Percentiles rank a stretch among this genome's conserved stretches.
Evolutionary conservation across 2,888 invertebrate genomes (phyloP).

Genomic region (Dermolepida albohirtum): DNA sequence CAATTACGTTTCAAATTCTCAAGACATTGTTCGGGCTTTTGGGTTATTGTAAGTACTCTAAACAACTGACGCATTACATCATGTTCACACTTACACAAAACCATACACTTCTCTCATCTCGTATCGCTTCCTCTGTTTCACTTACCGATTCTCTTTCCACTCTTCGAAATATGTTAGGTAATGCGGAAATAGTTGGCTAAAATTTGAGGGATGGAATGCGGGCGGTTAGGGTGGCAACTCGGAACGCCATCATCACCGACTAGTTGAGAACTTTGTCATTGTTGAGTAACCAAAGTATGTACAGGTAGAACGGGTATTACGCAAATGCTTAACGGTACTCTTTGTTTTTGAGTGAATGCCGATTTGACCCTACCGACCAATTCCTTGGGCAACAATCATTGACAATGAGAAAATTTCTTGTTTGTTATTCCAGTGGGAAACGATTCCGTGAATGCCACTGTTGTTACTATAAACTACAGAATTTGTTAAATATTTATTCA

Average conservation of each 20-base stretch:
- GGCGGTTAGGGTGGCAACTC: not conserved
- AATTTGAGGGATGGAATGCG: constrained; percentile 30
- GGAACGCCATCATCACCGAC: constrained; percentile 3
- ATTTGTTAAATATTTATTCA: too few species aligned
- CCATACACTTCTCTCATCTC: too few species aligned
- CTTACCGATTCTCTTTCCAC: too few species aligned
- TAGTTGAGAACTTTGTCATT: constrained; percentile 36
- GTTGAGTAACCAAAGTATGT: constrained; percentile 35
- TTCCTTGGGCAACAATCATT: constrained; percentile 4
- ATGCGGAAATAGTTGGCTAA: constrained; percentile 33
- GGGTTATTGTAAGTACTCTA: too few species aligned
- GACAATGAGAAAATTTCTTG: constrained; percentile 24
- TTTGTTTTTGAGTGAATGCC: constrained; percentile 20
- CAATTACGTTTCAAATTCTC: too few species aligned
- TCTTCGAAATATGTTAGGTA: constrained; percentile 31
- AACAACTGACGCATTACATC: too few species aligned
- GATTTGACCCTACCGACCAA: constrained; percentile 22
- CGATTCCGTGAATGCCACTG: too few species aligned
- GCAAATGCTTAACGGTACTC: constrained; percentile 6
- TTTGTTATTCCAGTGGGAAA: not conserved
- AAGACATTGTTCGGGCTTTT: too few species aligned
- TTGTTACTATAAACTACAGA: too few species aligned
- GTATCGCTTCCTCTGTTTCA: too few species aligned
- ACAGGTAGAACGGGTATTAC: constrained; percentile 31
- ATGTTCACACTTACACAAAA: too few species aligned